phyloP scores from a whole-genome alignment of 2,113 vertebrate species.

The Brachyistius frenatus region DNA sequence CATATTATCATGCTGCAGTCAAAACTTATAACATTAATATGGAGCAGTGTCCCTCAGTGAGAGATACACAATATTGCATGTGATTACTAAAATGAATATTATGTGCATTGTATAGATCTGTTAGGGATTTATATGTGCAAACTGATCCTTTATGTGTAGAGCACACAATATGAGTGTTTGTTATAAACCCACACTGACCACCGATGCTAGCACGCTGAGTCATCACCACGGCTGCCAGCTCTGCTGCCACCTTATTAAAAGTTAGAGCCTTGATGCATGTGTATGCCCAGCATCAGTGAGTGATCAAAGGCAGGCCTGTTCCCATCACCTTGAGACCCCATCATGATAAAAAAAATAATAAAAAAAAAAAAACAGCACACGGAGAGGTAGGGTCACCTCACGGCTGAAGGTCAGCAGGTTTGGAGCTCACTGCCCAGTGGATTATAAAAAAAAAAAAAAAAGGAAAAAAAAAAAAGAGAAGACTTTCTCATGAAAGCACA shows the following conservation, averaged over 20 bases:
- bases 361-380: slow-evolving; percentile 48
- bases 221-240: slow-evolving; percentile 31
- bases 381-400: slow-evolving; percentile 35
- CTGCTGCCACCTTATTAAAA: slow-evolving; percentile 56
- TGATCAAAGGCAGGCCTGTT: slow-evolving; percentile 73
- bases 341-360: slow-evolving; percentile 23
- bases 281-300: slow-evolving; percentile 5
- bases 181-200: not conserved
- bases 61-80: not conserved
- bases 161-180: slow-evolving; percentile 2
- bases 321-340: slow-evolving; percentile 38
- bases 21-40: not conserved
- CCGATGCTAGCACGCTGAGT: slow-evolving; percentile 29
- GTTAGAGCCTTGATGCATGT: slow-evolving; percentile 6
- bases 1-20: not conserved
- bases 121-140: not conserved
- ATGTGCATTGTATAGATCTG: not conserved
- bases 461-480: slow-evolving; percentile 19
- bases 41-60: not conserved
- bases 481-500: slow-evolving; percentile 44
- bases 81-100: not conserved
- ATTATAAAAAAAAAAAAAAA: slow-evolving; percentile 46
- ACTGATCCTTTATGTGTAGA: not conserved
- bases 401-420: slow-evolving; percentile 61
- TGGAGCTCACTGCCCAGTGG: slow-evolving; percentile 21